A percentile compares a stretch with the other conserved stretches of the same genome.
Evolutionary conservation across 2,888 invertebrate genomes (phyloP).

Genomic region (Pegoplata infirma): DNA sequence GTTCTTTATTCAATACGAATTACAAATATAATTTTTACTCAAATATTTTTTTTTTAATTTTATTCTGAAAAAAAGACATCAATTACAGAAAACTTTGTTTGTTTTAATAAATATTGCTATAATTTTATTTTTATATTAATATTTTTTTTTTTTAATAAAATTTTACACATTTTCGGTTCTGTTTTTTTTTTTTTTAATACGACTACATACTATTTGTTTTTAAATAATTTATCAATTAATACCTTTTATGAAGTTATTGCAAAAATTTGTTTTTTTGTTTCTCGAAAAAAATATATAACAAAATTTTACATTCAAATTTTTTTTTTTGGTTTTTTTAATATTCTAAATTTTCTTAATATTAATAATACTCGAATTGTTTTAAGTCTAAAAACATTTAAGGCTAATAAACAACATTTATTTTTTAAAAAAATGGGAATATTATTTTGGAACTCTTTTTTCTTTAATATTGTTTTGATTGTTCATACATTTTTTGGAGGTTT

Average conservation of each 20-base stretch:
- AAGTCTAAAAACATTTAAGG: conserved; percentile 49
- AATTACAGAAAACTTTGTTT: conserved; percentile 51
- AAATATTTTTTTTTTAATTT: background rate
- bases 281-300: conserved; percentile 9
- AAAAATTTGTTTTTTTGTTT: conserved; percentile 31
- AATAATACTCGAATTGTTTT: conserved; percentile 22
- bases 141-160: conserved; percentile 35
- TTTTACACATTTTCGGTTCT: conserved; percentile 45
- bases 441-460: background rate
- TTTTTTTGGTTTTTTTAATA: background rate
- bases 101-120: conserved; percentile 57
- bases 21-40: background rate
- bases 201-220: conserved; percentile 33
- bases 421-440: conserved; percentile 20
- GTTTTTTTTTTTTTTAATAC: background rate
- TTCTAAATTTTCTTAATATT: conserved; percentile 11
- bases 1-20: background rate
- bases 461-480: conserved; percentile 12
- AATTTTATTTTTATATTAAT: too few relatives aligned
- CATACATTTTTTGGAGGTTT: background rate
- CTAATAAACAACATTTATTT: conserved; percentile 53
- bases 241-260: conserved; percentile 60
- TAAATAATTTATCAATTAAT: conserved; percentile 52
- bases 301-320: background rate
- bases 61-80: conserved; percentile 52